Percentiles rank a stretch among this genome's conserved stretches.
phyloP scores from a whole-genome alignment of 2,888 invertebrate species.

The Amiota communis region DNA sequence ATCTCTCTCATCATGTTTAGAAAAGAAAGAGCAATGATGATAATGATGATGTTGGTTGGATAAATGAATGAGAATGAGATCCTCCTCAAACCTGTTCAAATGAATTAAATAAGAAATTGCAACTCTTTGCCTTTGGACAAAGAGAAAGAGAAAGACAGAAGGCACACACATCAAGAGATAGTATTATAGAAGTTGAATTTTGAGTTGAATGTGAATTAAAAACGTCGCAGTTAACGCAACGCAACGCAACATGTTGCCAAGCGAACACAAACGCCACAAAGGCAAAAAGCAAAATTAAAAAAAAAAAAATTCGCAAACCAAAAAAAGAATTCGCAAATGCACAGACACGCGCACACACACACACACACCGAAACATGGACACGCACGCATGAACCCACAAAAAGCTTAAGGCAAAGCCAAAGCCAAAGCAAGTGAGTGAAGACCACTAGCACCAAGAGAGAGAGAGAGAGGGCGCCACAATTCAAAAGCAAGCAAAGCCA shows the following conservation, averaged over 20 bases:
- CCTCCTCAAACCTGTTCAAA: no score
- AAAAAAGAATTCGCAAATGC: conserved; percentile 7
- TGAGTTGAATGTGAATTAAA: no score
- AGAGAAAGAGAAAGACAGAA: background rate
- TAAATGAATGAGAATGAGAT: no score
- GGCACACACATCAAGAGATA: background rate
- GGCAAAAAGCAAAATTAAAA: background rate
- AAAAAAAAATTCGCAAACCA: background rate
- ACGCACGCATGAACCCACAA: background rate
- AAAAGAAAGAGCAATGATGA: no score
- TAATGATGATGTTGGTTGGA: no score
- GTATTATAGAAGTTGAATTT: no score
- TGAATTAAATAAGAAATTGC: no score
- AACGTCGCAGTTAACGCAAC: no score
- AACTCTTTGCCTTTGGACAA: background rate
- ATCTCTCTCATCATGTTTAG: no score
- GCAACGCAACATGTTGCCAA: conserved; percentile 26
- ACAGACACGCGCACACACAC: background rate
- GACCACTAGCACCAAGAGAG: no score
- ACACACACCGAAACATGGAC: background rate
- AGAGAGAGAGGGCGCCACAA: no score
- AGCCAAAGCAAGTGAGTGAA: no score
- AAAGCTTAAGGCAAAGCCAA: background rate
- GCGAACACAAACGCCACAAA: background rate
- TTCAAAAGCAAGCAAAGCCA: background rate